phyloP scores from a whole-genome alignment of 2,888 invertebrate species.

The Bellardia pandia region DNA sequence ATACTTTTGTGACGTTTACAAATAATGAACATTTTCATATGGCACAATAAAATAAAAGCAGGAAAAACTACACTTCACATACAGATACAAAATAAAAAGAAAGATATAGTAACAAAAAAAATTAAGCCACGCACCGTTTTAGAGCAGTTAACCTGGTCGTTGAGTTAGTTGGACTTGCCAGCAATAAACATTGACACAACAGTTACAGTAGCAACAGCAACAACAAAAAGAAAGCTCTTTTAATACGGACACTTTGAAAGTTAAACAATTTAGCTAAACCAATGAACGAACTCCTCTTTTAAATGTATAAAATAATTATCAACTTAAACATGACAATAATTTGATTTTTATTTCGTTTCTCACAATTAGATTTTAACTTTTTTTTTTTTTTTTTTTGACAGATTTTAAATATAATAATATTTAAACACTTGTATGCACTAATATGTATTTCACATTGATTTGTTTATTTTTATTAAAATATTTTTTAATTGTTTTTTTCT shows the following conservation, averaged over 20 bases:
- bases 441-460: background rate
- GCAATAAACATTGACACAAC: slow-evolving; percentile 17
- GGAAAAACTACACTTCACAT: background rate
- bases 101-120: background rate
- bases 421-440: background rate
- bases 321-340: slow-evolving; percentile 8
- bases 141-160: slow-evolving; percentile 29
- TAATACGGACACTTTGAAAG: slow-evolving; percentile 5
- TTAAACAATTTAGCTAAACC: background rate
- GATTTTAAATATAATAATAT: background rate
- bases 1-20: background rate
- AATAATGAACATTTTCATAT: background rate
- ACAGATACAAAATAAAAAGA: background rate
- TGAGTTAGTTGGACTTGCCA: background rate
- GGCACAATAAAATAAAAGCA: background rate
- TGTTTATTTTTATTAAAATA: slow-evolving; percentile 4
- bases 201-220: background rate
- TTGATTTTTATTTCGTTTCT: background rate
- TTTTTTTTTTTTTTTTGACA: background rate
- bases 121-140: slow-evolving; percentile 6
- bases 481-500: background rate
- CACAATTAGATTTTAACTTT: background rate
- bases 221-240: slow-evolving; percentile 18
- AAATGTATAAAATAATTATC: background rate
- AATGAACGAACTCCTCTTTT: background rate